These are phyloP conservation scores for Arctia plantaginis DNA, from an alignment of 2,888 invertebrate genomes.

Conservation along the genomic window DNA sequence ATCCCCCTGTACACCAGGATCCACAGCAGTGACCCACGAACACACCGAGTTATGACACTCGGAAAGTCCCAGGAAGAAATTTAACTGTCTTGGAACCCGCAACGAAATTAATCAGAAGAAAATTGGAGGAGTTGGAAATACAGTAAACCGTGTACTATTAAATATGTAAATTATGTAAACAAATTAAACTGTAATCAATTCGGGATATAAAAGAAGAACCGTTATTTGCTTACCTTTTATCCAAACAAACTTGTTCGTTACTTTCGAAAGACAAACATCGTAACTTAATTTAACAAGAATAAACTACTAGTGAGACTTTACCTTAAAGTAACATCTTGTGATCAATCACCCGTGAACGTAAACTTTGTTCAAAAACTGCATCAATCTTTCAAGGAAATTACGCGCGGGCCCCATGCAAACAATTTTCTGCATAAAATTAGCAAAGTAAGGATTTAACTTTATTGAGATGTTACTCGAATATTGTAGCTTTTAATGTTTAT, in stretches of 20 bases:
- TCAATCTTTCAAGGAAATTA: background rate
- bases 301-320: background rate
- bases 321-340: background rate
- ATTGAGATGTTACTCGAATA: background rate
- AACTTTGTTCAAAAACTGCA: background rate
- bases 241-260: background rate
- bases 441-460: background rate
- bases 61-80: no score
- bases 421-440: background rate
- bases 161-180: no score
- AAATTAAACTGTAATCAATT: no score
- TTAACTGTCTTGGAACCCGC: no score
- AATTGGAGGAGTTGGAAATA: no score
- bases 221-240: background rate
- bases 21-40: no score
- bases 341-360: background rate
- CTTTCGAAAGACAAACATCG: background rate
- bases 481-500: conserved; percentile 17
- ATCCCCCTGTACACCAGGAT: no score
- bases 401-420: background rate
- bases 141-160: no score
- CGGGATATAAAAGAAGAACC: background rate
- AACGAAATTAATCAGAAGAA: no score
- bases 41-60: no score
- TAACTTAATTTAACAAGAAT: background rate